These are phyloP conservation scores for Panagrolaimus sp. DNA, from an alignment of 1,140 invertebrate genomes.

Conservation along the genomic window DNA sequence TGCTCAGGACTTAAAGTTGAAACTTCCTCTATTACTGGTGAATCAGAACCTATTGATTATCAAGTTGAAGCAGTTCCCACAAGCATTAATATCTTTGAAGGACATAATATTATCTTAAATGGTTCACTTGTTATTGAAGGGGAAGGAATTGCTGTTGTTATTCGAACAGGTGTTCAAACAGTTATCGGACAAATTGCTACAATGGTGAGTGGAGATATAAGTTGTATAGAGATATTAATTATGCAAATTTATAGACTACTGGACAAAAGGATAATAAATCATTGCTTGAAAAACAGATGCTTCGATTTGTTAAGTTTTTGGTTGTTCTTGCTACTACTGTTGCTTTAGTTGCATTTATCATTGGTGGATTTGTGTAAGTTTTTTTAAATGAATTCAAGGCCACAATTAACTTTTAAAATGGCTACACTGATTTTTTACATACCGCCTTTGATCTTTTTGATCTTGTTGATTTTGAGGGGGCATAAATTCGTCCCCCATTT, in stretches of 20 bases:
- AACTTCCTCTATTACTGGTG: constrained; percentile 72
- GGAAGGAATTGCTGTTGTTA: constrained; percentile 39
- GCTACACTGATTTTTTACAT: no score
- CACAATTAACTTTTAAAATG: no score
- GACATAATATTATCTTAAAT: constrained; percentile 47
- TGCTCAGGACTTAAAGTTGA: constrained; percentile 66
- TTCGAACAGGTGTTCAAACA: constrained; percentile 36
- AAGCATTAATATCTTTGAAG: constrained; percentile 42
- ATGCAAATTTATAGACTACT: constrained; percentile 27
- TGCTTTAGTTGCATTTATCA: constrained; percentile 35
- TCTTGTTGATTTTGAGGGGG: no score
- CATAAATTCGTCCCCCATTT: no score
- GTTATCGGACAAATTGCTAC: constrained; percentile 34
- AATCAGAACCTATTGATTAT: constrained; percentile 66
- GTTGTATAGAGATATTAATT: no score
- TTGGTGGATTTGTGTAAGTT: constrained; percentile 32
- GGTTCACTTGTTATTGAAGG: constrained; percentile 49
- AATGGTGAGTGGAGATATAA: background rate
- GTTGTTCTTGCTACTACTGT: constrained; percentile 34
- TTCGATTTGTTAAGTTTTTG: constrained; percentile 42
- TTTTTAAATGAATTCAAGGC: no score
- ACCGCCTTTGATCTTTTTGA: no score
- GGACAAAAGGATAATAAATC: constrained; percentile 30
- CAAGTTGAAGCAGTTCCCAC: constrained; percentile 29
- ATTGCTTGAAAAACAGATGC: constrained; percentile 37